Evolutionary conservation across 2,888 invertebrate species (phyloP), one percentile per base, ranked within the genome.

Genomic region (Eurois occulta): DNA sequence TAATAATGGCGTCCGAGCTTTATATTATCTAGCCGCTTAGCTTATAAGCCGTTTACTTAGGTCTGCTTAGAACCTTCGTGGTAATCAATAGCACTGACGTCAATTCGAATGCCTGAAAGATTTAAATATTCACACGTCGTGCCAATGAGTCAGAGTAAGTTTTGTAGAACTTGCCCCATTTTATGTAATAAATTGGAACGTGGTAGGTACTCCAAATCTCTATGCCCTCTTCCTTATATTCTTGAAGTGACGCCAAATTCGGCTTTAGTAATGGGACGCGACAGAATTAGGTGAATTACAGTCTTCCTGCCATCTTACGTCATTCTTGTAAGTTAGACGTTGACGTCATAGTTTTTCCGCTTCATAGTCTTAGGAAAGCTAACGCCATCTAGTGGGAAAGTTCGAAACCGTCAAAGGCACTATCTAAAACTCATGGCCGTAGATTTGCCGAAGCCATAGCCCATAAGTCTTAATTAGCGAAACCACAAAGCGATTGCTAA

Each of bases 51-150:
- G 46, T 76, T 81, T 71, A 78, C 75, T 77, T 75, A 83, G 58
- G 66, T 72, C 66, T 64, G 65, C 41, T 69, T 35, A 46, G 64
- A 75, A 72, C 48, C 66, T 75, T 55, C 55, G 21, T 71, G 24
- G 58, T 78, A 86, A 87, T 87, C 87, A 75, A 87, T 87, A 87
- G 48, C 46, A 52, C 69, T 87, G 81, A 87, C 83, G 88, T 86
- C 77, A 68, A 71, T 77, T 77, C 77, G 68, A 73, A 81, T 78
- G 77, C 76, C 77, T 80, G 52, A 77, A 83, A 73, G 58, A 72
- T 79, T 81, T 84, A 78, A 78, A 81, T 78, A 83, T 80, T 87
- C 81, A 80, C 65, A 77, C 78, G 73, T 64, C 67, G 80, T 80
- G 74, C 78, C 82, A 86, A 87, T 87, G 81, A 85, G 72, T 79